Evolutionary conservation across 2,888 invertebrate species (phyloP).

Genomic region (Busseola fusca): DNA sequence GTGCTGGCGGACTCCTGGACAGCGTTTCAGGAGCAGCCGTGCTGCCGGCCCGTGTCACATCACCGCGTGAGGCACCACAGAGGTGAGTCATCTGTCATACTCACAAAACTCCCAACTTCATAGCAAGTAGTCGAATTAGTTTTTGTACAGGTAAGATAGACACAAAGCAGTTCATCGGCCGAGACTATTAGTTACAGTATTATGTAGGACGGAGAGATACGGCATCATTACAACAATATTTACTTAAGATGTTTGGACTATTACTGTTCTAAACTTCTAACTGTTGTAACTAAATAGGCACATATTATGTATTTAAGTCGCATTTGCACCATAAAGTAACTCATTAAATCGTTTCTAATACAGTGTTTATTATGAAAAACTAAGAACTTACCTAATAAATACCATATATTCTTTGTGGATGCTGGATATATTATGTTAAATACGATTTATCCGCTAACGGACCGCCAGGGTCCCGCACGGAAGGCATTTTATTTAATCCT

Average conservation of each 20-base stretch:
- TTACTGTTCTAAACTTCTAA: slow-evolving; percentile 48
- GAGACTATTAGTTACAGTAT: slow-evolving; percentile 66
- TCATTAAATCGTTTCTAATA: background rate
- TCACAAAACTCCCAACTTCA: slow-evolving; percentile 17
- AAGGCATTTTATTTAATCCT: background rate
- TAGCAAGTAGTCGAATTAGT: slow-evolving; percentile 27
- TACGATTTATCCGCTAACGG: background rate
- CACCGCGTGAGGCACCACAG: slow-evolving; percentile 90
- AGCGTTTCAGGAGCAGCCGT: slow-evolving; percentile 91
- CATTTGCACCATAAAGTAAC: background rate
- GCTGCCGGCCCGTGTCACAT: slow-evolving; percentile 89
- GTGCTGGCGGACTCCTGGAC: slow-evolving; percentile 91
- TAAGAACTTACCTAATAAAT: background rate
- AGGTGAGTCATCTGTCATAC: slow-evolving; percentile 81
- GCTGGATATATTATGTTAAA: background rate
- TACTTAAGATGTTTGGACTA: slow-evolving; percentile 50
- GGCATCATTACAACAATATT: slow-evolving; percentile 65
- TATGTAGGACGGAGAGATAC: slow-evolving; percentile 61
- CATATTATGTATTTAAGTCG: slow-evolving; percentile 27
- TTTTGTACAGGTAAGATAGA: slow-evolving; percentile 54
- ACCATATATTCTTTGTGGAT: background rate
- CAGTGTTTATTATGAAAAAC: background rate
- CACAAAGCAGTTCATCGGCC: slow-evolving; percentile 65
- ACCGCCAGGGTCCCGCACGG: background rate
- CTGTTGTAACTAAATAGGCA: slow-evolving; percentile 13